Conservation (phyloP, 2,113 vertebrate species). For the Podocnemis expansa region DNA sequence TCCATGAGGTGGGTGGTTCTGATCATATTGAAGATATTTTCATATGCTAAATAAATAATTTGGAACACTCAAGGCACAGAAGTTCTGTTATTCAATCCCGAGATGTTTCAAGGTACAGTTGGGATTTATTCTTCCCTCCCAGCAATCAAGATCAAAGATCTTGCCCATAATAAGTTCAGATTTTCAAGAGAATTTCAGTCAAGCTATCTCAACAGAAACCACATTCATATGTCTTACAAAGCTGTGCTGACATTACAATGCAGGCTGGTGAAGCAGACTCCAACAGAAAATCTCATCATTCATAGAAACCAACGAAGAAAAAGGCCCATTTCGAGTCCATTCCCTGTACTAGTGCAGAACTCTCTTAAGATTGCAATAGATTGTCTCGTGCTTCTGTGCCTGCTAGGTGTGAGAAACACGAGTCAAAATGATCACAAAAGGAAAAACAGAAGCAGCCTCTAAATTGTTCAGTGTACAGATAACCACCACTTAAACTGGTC, state of each 20-base stretch:
- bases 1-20: neutral
- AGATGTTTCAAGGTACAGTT: neutral
- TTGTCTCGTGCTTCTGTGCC: conserved; percentile 12
- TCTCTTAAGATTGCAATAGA: neutral
- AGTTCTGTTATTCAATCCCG: neutral
- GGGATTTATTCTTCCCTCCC: neutral
- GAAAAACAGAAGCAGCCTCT: too few species aligned
- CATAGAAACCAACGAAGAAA: neutral
- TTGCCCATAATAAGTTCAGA: neutral
- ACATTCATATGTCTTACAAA: neutral
- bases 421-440: neutral
- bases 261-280: neutral
- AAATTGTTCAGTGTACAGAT: neutral
- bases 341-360: neutral
- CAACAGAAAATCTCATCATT: neutral
- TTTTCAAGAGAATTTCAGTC: neutral
- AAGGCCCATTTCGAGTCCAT: neutral
- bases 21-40: neutral
- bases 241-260: neutral
- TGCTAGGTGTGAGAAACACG: neutral
- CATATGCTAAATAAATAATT: neutral
- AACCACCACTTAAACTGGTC: neutral
- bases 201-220: neutral
- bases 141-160: neutral
- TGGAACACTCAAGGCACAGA: neutral